Percentiles rank a stretch among this genome's conserved stretches.
These are phyloP conservation scores for Zaprionus gabonicus DNA, from an alignment of 1,140 invertebrate genomes.

Conservation along the genomic window DNA sequence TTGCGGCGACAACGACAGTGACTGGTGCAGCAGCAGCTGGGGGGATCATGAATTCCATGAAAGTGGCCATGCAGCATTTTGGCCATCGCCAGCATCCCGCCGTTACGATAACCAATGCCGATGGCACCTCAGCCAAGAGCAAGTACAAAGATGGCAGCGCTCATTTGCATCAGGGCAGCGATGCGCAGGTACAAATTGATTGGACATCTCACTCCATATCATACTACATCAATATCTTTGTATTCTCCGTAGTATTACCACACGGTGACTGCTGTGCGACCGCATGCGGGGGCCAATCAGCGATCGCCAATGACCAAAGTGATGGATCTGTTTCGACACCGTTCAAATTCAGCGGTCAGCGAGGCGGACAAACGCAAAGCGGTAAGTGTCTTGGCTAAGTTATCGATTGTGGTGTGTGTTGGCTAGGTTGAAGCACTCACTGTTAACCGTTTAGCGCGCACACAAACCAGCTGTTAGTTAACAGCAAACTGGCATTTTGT, in stretches of 20 bases:
- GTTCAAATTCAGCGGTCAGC: constrained; percentile 89
- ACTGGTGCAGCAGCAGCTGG: constrained; percentile 84
- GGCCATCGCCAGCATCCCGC: constrained; percentile 84
- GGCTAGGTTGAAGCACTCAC: background rate
- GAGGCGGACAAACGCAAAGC: constrained; percentile 90
- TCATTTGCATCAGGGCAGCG: constrained; percentile 86
- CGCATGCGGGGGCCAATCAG: constrained; percentile 73
- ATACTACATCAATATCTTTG: background rate
- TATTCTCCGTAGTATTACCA: constrained; percentile 87
- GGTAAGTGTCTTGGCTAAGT: constrained; percentile 86
- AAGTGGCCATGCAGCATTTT: constrained; percentile 90
- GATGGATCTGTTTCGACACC: constrained; percentile 94
- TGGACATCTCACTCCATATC: too few species aligned
- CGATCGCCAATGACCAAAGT: constrained; percentile 93
- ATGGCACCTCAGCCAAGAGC: constrained; percentile 79
- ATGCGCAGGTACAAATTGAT: constrained; percentile 84
- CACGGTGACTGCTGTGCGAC: constrained; percentile 87
- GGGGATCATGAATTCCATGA: constrained; percentile 91
- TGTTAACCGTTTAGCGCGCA: background rate
- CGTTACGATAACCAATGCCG: constrained; percentile 79
- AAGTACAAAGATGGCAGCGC: constrained; percentile 87
- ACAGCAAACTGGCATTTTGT: background rate
- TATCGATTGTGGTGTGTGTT: constrained; percentile 1
- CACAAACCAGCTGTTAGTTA: constrained; percentile 23
- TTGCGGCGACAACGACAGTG: constrained; percentile 30